Percentiles rank a stretch among this genome's conserved stretches.
phyloP scores from a whole-genome alignment of 2,888 invertebrate species.

The Mystacides longicornis region DNA sequence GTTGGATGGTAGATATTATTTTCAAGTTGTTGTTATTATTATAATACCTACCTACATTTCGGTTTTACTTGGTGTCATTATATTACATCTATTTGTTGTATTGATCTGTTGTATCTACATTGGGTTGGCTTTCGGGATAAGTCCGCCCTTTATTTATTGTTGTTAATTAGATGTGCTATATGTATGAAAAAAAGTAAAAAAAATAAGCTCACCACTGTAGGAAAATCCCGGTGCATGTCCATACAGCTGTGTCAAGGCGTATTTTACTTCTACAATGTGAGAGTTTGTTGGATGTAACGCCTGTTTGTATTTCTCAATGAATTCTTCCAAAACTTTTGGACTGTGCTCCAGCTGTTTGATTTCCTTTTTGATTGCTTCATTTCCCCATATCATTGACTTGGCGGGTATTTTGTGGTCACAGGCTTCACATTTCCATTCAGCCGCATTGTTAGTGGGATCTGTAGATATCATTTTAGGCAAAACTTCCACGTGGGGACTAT shows the following conservation, averaged over 20 bases:
- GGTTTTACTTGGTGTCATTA: too few species aligned
- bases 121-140: too few species aligned
- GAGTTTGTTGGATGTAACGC: conserved; percentile 61
- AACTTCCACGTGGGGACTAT: conserved; percentile 23
- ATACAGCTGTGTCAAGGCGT: conserved; percentile 62
- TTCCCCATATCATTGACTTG: conserved; percentile 53
- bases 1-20: too few species aligned
- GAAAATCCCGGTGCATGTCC: conserved; percentile 52
- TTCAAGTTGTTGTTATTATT: too few species aligned
- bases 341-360: conserved; percentile 48
- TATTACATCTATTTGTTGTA: too few species aligned
- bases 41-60: too few species aligned
- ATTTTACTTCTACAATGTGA: conserved; percentile 60
- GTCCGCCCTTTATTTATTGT: too few species aligned
- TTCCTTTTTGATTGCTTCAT: conserved; percentile 55
- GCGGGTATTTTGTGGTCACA: conserved; percentile 52
- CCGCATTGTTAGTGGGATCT: conserved; percentile 51
- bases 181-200: too few species aligned
- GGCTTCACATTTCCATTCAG: conserved; percentile 59
- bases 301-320: conserved; percentile 54
- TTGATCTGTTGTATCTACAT: too few species aligned
- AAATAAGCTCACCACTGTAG: conserved; percentile 45
- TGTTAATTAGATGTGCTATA: too few species aligned
- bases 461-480: conserved; percentile 47
- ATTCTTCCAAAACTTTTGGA: conserved; percentile 53